A percentile compares a stretch with the other conserved stretches of the same genome.
These are phyloP conservation scores for Flexamia atlantica DNA, from an alignment of 2,888 invertebrate genomes.

Conservation along the genomic window DNA sequence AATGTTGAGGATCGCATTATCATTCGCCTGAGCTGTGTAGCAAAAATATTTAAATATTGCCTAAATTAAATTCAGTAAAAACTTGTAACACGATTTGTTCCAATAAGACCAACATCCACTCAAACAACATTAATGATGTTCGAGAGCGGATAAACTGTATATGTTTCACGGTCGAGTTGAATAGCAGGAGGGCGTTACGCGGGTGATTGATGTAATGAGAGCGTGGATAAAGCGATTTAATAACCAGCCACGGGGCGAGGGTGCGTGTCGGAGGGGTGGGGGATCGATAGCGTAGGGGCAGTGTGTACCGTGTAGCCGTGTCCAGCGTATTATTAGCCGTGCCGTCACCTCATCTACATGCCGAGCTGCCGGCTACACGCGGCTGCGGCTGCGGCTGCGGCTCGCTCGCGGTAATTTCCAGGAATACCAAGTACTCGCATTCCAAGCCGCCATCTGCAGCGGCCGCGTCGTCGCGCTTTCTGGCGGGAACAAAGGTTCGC, in stretches of 20 bases:
- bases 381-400: background rate
- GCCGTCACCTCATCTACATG: slow-evolving; percentile 43
- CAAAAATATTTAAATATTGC: too few species aligned
- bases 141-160: too few species aligned
- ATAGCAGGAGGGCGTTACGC: background rate
- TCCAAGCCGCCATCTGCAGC: background rate
- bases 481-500: too few species aligned
- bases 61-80: too few species aligned
- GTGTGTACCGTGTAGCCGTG: background rate
- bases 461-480: too few species aligned
- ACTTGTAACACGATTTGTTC: too few species aligned
- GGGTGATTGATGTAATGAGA: slow-evolving; percentile 1
- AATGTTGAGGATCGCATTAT: too few species aligned
- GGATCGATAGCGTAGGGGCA: slow-evolving; percentile 49
- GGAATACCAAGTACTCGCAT: background rate
- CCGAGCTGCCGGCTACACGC: background rate
- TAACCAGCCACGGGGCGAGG: background rate
- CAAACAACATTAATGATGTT: too few species aligned
- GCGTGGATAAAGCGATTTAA: background rate
- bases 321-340: slow-evolving; percentile 29
- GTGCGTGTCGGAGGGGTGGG: slow-evolving; percentile 18
- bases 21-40: too few species aligned
- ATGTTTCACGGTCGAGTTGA: background rate
- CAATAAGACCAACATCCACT: too few species aligned
- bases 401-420: background rate